Base-by-base conservation (phyloP, 2,113 vertebrate genomes). In the Microtus pennsylvanicus region DNA sequence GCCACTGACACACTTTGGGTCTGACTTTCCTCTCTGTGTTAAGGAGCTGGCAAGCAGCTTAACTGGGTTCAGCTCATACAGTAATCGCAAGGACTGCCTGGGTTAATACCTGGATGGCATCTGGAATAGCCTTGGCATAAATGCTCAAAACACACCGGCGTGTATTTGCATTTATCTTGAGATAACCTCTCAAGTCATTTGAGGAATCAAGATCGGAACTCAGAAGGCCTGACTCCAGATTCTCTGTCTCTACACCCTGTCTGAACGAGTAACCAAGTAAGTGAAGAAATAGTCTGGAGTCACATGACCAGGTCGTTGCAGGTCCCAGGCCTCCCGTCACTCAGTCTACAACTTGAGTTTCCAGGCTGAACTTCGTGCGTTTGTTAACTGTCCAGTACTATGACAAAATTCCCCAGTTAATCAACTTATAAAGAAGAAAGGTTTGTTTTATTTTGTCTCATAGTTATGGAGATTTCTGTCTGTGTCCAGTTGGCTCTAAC, bases 191-290 rank as follows among this genome's bases (percentile, higher is more conserved):
- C 22, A 81, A 65, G 61, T 65, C 61, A 21, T 22, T 74, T 47
- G 30, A 47, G n/a, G 4, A 89, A 78, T 75, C 26, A 91, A n/a
- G 63, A 85, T n/a, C 70, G 92, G 87, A 96, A 91, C 33, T 65
- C 22, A 55, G 67, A 30, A 10, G 61, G 7, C 33, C 19, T 61
- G 45, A 58, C 50, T 94, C 4, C 65, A 76, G 45, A 83, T 10
- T 5, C 67, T 30, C 3, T 87, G 77, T 70, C 45, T 76, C 55
- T 52, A 50, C 74, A 65, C 67, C 65, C 9, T 69, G 33, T 35
- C 74, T 67, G 61, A 93, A 88, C 38, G 38, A 89, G 2, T 87
- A 70, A 87, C 19, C 42, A 90, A 80, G 11, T 61, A 63, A 85
- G n/a, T 95, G 35, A 95, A 70, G 38, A 75, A 92, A 76, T 52